Base-by-base conservation (phyloP, 2,113 vertebrate species). In the Sialia sialis region DNA sequence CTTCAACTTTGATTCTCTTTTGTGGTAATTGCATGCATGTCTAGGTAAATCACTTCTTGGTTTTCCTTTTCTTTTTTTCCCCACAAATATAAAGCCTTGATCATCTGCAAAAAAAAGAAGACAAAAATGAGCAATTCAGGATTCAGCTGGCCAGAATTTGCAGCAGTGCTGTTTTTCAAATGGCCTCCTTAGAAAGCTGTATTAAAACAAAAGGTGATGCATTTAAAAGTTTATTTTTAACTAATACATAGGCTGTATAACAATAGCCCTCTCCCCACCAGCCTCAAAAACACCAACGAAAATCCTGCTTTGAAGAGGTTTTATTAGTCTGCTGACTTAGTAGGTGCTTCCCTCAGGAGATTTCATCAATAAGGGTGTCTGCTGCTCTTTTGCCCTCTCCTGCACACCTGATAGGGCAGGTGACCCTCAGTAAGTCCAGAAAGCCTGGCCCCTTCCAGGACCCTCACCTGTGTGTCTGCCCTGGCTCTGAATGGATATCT, bases 91-190 rank as follows among this genome's bases (percentile, higher is more conserved):
- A 75, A 41, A 88, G 38, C 21, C 41, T 75, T 60, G 11, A 49
- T 87, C 16, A 36, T 41, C 41, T 66, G 22, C 84, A 82, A 51
- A 54, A 91, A 79, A 89, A 11, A 39, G 26, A 70, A 54, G 14
- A 76, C 30, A 82, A 70, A 82, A 86, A 67, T 46, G 13, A 69
- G 54, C 36, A 76, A 63, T 66, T 83, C 46, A 83, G 4, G 27
- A 91, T 73, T 93, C 73, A 93, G 9, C 64, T 87, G 54, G 34
- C 51, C 67, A 67, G 46, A 84, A 25, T 80, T 86, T 89, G 29
- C 23, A 79, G 34, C 85, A 91, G 44, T 18, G 4, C 7, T 87
- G 20, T 25, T 41, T 79, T 83, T 87, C 34, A 91, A 87, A 79
- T 69, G 32, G 18, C 9, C 17, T 73, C 22, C 38, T 72, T 79